Evolutionary conservation across 2,113 vertebrate genomes (phyloP).

Genomic region (Gallinago paraguaiae): DNA sequence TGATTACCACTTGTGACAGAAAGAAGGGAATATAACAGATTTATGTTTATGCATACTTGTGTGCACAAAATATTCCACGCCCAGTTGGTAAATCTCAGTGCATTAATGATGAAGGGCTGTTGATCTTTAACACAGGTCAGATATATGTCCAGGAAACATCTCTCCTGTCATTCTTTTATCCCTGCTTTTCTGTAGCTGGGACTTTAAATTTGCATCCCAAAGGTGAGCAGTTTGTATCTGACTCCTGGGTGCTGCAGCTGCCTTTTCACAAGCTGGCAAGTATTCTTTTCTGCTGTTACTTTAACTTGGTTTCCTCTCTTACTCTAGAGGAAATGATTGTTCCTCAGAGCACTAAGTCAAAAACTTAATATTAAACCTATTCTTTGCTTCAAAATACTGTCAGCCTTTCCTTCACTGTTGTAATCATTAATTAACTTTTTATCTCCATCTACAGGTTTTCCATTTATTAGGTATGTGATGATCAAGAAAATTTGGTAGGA

Average conservation of each 20-base stretch:
- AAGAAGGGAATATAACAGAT: neutral
- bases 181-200: slow-evolving; percentile 42
- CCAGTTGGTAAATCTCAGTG: neutral
- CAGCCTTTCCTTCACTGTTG: neutral
- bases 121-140: neutral
- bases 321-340: neutral
- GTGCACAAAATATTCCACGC: neutral
- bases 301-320: neutral
- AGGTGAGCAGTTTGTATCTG: slow-evolving; percentile 29
- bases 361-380: neutral
- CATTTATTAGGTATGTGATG: neutral
- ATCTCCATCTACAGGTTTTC: neutral
- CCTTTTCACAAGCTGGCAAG: slow-evolving; percentile 38
- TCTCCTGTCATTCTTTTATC: neutral
- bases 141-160: neutral
- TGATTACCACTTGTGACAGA: neutral
- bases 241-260: slow-evolving; percentile 28
- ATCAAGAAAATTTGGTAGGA: neutral
- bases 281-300: slow-evolving; percentile 26
- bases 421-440: neutral
- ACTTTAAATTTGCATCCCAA: slow-evolving; percentile 32
- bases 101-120: neutral
- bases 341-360: neutral
- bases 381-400: neutral
- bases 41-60: neutral